Evolutionary conservation across 2,888 invertebrate genomes (phyloP).

Genomic region (Platerodrilus igneus): DNA sequence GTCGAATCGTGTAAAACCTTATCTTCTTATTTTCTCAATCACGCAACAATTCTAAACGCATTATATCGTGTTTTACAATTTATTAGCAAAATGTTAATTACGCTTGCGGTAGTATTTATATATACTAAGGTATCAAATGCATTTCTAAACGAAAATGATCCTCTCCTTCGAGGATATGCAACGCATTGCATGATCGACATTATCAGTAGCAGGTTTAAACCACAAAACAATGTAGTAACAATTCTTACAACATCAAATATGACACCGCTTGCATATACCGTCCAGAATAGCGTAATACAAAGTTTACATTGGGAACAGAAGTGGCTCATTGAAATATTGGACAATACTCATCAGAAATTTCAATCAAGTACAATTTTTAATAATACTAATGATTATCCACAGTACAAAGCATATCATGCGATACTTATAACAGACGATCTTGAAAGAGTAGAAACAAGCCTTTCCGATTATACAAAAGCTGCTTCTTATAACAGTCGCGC

Average conservation of each 20-base stretch:
- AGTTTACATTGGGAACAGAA: conserved; percentile 4
- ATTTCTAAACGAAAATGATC: conserved; percentile 17
- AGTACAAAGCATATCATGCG: conserved; percentile 15
- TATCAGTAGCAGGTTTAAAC: conserved; percentile 11
- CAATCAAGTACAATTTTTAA: conserved; percentile 12
- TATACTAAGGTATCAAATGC: too few species aligned
- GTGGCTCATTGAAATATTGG: conserved; percentile 16
- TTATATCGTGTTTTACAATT: too few species aligned
- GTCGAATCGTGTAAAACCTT: too few species aligned
- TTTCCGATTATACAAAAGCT: conserved; percentile 9
- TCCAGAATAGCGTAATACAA: conserved; percentile 8
- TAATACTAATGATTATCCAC: conserved; percentile 14
- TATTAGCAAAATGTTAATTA: too few species aligned
- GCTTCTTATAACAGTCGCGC: conserved; percentile 18
- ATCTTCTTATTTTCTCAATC: too few species aligned
- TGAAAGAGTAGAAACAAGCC: conserved; percentile 12
- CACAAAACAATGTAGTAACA: conserved; percentile 14
- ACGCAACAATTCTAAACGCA: too few species aligned
- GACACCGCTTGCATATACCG: conserved; percentile 6
- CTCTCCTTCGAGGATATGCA: conserved; percentile 13
- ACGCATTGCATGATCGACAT: conserved; percentile 16
- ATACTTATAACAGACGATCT: conserved; percentile 21
- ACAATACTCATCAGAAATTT: conserved; percentile 10
- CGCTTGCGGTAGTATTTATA: too few species aligned
- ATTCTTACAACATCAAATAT: conserved; percentile 14